Evolutionary conservation across 1,140 invertebrate genomes (phyloP), one percentile per base, ranked within the genome.

Genomic region (Macrosteles quadrilineatus): DNA sequence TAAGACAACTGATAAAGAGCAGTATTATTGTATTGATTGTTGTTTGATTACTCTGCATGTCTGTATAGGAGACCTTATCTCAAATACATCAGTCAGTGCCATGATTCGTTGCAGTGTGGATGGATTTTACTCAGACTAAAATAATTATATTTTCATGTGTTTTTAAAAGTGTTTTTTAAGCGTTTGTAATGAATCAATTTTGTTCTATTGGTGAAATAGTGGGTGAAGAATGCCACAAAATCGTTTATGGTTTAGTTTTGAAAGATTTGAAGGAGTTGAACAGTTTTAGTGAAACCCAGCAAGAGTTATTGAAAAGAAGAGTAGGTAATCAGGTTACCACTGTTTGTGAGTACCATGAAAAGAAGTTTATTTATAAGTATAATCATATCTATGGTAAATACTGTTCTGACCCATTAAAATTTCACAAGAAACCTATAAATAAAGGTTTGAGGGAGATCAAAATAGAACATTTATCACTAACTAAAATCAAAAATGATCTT

Each of bases 341-440:
- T n/a, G n/a, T n/a, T n/a, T 59, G 67, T 32, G 36, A 57, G 67
- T 68, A 68, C 30, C 67, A 68, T 68, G 47, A 68, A 68, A 59
- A 30, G 9, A 68, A 68, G 36, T 68, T 19, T n/a, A 36, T 68
- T 2, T 19, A 68, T 14, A 68, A 68, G 59, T 68, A 19, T 32
- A 9, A 68, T 68, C 50, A 68, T 30, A 11, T 68, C n/a, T n/a
- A n/a, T n/a, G n/a, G n/a, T n/a, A n/a, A n/a, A n/a, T n/a, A n/a
- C n/a, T 68, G 67, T 40, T 57, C 6, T 17, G 29, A 57, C 30
- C 67, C 32, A 19, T 59, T 57, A 32, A 55, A 57, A 31, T 30
- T 59, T 30, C 67, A 68, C 47, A 68, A 59, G 29, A 57, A 68
- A 19, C 55, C 43, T 23, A 40, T 59, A 31, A 59, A 11, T 31